Base-by-base conservation (phyloP, 2,797 vertebrate species). In the Dicrostonyx torquatus region DNA sequence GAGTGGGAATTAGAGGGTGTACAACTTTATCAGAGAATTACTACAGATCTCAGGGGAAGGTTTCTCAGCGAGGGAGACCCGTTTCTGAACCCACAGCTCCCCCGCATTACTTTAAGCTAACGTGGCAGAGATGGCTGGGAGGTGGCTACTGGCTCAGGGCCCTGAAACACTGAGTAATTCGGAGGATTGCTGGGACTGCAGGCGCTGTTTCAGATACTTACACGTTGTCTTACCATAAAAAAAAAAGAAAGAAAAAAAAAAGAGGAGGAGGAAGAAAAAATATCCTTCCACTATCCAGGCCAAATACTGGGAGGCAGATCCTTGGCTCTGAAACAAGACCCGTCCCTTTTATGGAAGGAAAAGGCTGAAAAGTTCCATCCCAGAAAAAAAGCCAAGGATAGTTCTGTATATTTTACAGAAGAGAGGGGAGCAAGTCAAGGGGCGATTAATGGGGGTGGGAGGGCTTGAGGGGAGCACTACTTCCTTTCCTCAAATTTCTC, bases 201-300 rank as follows among this genome's bases (percentile, higher is more conserved):
- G 97, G 95, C 97, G 87, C 17, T 26, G 26, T 94, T 97, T 97
- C 97, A 97, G 96, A 97, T 82, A 86, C 93, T 97, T 98, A 98
- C 98, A 98, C 75, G 93, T 96, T 97, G 98, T 97, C 98, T 92
- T 50, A 89, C 96, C 96, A 60, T 0, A 93, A 70, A 94, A 93
- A 94, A 79, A 62, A 76, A 31, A 50, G 83, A 80, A n/a, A n/a
- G 94, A 86, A 95, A 93, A 95, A 53, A 24, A 62, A 76, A 31
- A 50, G 83, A 80, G 48, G 72, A 3, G 5, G 7, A 60, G 24
- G 11, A 90, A 22, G 37, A 60, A 75, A 89, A 77, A 79, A 72
- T 55, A 84, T 5, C 11, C 50, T 22, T 87, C 48, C 31, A 78
- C 68, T 48, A 55, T 20, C 77, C 77, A 93, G 79, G 72, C 87